A percentile compares a stretch with the other conserved stretches of the same genome.
phyloP scores from a whole-genome alignment of 2,888 invertebrate genomes.

The Neocrepidodera transversa region DNA sequence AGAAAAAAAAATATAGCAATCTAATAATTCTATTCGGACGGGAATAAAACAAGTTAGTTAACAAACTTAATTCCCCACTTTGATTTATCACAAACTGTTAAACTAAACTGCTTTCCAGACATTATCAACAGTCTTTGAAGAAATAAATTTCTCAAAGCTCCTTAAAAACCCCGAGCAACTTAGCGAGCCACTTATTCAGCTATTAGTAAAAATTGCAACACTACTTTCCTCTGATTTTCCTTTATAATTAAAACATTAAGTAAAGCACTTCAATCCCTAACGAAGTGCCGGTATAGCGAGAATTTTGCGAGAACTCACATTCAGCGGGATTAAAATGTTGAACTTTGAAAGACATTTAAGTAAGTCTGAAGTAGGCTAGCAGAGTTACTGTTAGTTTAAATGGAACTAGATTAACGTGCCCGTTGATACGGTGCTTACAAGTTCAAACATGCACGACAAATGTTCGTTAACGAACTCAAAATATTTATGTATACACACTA shows the following conservation, averaged over 20 bases:
- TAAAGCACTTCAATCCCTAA: constrained; percentile 20
- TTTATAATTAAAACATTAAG: constrained; percentile 27
- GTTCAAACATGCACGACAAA: constrained; percentile 26
- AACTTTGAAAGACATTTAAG: constrained; percentile 29
- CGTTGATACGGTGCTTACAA: constrained; percentile 24
- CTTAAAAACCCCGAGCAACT: not conserved
- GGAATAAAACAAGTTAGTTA: too few species aligned
- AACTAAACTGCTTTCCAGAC: not conserved
- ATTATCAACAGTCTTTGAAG: not conserved
- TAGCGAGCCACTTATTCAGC: constrained; percentile 4
- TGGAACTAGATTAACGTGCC: constrained; percentile 14
- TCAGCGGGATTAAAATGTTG: constrained; percentile 28
- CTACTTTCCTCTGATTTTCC: constrained; percentile 10
- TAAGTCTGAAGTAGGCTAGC: constrained; percentile 24
- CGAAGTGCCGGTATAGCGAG: constrained; percentile 22
- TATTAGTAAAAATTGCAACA: constrained; percentile 14
- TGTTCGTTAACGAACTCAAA: constrained; percentile 24
- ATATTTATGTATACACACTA: constrained; percentile 1
- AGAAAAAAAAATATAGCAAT: too few species aligned
- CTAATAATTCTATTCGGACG: too few species aligned
- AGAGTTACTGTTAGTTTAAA: constrained; percentile 18
- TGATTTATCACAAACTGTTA: too few species aligned
- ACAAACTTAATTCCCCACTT: too few species aligned
- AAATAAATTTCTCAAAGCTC: constrained; percentile 1
- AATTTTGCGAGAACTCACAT: constrained; percentile 10